Conservation (phyloP, 2,888 invertebrate species). For the Hyposoter didymator region DNA sequence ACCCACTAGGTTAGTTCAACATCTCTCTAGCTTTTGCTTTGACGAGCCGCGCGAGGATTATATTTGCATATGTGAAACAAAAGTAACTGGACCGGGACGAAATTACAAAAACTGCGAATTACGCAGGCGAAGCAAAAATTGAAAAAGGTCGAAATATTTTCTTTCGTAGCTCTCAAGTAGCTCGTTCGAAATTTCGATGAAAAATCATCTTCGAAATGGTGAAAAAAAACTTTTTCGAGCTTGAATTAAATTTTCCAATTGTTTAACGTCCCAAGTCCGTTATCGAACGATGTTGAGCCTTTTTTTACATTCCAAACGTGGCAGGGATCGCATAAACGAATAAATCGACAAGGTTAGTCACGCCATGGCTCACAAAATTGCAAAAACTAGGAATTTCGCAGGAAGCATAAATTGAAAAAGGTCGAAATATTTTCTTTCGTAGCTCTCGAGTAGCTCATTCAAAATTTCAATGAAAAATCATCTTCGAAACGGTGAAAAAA, state of each 20-base stretch:
- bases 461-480: not conserved
- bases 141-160: not conserved
- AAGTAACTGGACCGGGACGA: too few species aligned
- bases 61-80: not conserved
- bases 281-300: too few species aligned
- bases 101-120: not conserved
- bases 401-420: too few species aligned
- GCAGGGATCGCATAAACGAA: too few species aligned
- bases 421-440: not conserved
- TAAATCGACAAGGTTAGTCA: too few species aligned
- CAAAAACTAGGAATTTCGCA: too few species aligned
- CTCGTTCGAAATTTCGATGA: not conserved
- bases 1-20: conserved; percentile 25
- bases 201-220: not conserved
- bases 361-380: too few species aligned
- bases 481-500: not conserved
- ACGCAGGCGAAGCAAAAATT: not conserved
- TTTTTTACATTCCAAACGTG: too few species aligned
- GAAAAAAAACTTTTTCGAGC: not conserved
- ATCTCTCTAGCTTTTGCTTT: not conserved
- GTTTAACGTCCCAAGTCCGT: too few species aligned
- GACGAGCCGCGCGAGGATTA: not conserved
- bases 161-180: not conserved
- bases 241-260: not conserved
- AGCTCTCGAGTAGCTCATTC: not conserved